Evolutionary conservation across 2,888 invertebrate genomes (phyloP).

Genomic region (Phoronis australis): DNA sequence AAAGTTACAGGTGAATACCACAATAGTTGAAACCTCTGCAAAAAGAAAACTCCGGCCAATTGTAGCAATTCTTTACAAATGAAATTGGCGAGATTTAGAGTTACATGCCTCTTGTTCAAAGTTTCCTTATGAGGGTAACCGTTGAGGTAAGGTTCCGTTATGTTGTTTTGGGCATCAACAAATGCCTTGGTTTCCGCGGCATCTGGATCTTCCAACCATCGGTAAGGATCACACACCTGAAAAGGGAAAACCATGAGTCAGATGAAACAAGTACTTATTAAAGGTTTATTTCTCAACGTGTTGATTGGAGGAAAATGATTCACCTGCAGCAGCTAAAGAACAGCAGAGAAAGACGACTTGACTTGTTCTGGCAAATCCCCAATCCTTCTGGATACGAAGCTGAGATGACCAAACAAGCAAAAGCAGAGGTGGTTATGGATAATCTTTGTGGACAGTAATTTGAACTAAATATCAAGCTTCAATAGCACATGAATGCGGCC

Average conservation of each 20-base stretch:
- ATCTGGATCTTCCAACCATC: constrained; percentile 96
- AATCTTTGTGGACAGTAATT: no score
- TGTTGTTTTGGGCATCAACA: constrained; percentile 82
- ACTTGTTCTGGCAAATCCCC: not conserved
- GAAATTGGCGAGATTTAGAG: no score
- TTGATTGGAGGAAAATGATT: not conserved
- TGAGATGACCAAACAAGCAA: no score
- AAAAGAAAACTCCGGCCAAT: no score
- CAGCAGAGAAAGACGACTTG: not conserved
- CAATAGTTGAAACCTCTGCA: no score
- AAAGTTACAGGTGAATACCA: no score
- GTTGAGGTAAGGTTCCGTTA: constrained; percentile 80
- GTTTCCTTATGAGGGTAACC: constrained; percentile 67
- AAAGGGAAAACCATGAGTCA: no score
- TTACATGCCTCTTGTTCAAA: constrained; percentile 63
- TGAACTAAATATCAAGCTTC: no score
- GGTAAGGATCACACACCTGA: constrained; percentile 82
- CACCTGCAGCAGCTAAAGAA: not conserved
- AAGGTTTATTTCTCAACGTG: not conserved
- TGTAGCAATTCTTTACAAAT: no score
- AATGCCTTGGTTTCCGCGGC: constrained; percentile 82
- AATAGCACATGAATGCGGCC: no score
- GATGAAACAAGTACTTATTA: not conserved
- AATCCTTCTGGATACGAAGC: no score
- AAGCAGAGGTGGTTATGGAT: no score